phyloP scores from a whole-genome alignment of 2,888 invertebrate species.

The Chrysina gloriosa region DNA sequence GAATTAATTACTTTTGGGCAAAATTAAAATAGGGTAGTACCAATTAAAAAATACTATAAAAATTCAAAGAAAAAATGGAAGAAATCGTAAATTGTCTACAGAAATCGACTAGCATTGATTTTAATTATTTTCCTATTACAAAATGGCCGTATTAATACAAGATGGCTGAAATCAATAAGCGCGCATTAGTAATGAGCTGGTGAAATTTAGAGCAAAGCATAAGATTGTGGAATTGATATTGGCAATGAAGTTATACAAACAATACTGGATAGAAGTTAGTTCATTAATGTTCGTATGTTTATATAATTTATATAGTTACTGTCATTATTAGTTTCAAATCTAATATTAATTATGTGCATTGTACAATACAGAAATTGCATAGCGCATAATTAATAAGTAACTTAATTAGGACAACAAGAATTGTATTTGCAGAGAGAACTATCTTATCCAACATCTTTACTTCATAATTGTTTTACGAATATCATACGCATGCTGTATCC shows the following conservation, averaged over 20 bases:
- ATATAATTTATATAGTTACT: too few species aligned
- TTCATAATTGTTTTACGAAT: neutral
- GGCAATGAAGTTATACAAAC: neutral
- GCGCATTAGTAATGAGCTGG: neutral
- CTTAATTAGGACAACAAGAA: neutral
- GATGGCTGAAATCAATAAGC: constrained; percentile 56
- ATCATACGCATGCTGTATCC: constrained; percentile 25
- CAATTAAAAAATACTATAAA: neutral
- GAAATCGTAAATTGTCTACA: neutral
- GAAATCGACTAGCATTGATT: constrained; percentile 9
- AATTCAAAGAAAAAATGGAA: neutral
- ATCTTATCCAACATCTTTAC: neutral
- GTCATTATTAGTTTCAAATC: too few species aligned
- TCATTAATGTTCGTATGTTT: too few species aligned
- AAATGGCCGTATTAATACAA: constrained; percentile 57
- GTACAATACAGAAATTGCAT: too few species aligned
- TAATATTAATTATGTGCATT: too few species aligned
- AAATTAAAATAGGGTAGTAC: neutral
- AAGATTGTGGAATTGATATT: neutral
- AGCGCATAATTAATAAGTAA: too few species aligned
- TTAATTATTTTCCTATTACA: constrained; percentile 44
- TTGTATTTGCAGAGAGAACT: neutral
- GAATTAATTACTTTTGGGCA: neutral
- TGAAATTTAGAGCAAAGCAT: neutral
- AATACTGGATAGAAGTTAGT: constrained; percentile 7